These are phyloP conservation scores for Phengaris arion DNA, from an alignment of 2,888 invertebrate genomes.

Conservation along the genomic window DNA sequence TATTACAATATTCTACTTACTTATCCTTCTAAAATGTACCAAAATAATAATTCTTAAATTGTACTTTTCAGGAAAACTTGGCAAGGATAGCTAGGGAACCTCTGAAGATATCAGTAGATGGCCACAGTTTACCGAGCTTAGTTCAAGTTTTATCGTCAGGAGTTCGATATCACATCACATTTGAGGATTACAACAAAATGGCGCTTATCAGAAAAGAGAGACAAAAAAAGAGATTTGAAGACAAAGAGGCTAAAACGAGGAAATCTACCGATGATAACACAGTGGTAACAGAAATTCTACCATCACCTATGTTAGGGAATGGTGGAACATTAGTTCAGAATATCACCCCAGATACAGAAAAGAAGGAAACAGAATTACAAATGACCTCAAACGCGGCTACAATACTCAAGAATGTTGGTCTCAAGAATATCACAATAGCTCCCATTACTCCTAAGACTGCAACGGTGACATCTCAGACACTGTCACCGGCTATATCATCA, in stretches of 20 bases:
- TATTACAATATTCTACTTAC: neutral
- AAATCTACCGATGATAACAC: slow-evolving; percentile 48
- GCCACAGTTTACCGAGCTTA: slow-evolving; percentile 80
- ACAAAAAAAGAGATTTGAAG: slow-evolving; percentile 77
- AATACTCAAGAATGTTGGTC: slow-evolving; percentile 70
- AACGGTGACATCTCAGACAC: slow-evolving; percentile 61
- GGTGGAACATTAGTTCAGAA: slow-evolving; percentile 64
- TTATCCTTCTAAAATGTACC: neutral
- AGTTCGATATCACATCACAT: slow-evolving; percentile 88
- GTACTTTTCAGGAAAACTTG: slow-evolving; percentile 61
- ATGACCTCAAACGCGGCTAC: slow-evolving; percentile 63
- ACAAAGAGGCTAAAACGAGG: slow-evolving; percentile 49
- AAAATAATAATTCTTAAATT: neutral
- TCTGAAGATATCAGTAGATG: slow-evolving; percentile 80
- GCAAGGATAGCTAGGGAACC: slow-evolving; percentile 66
- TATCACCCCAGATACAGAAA: slow-evolving; percentile 48
- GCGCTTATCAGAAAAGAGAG: slow-evolving; percentile 85
- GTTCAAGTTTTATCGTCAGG: slow-evolving; percentile 88
- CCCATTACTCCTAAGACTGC: slow-evolving; percentile 67
- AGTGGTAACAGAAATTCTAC: slow-evolving; percentile 63
- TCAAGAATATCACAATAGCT: slow-evolving; percentile 75
- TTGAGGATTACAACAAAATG: slow-evolving; percentile 90
- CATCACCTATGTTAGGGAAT: slow-evolving; percentile 63
- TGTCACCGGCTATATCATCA: slow-evolving; percentile 50
- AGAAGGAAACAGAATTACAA: slow-evolving; percentile 53